phyloP scores from a whole-genome alignment of 1,140 invertebrate genomes.

The Odontomachus brunneus region DNA sequence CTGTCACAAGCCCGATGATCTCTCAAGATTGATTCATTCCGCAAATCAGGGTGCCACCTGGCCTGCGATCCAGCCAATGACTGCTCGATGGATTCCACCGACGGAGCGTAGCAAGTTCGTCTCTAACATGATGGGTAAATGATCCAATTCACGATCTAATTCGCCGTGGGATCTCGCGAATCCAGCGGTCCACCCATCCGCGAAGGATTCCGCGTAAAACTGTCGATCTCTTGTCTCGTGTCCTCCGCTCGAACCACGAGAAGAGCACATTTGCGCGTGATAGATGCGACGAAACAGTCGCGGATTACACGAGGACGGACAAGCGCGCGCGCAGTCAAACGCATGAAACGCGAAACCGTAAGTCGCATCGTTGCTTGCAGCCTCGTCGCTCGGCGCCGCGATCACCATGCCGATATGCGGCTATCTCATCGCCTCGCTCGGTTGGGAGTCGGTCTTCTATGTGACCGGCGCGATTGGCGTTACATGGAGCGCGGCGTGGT shows the following conservation, averaged over 20 bases:
- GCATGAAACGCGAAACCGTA: conserved; percentile 8
- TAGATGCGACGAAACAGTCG: conserved; percentile 5
- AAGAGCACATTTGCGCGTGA: not conserved
- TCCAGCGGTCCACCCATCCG: not conserved
- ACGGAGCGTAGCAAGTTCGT: conserved; percentile 95
- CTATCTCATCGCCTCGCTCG: conserved; percentile 90
- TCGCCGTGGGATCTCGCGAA: conserved; percentile 4
- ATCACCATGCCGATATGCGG: conserved; percentile 93
- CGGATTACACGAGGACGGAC: no score
- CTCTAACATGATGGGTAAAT: conserved; percentile 93
- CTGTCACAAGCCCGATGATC: conserved; percentile 13
- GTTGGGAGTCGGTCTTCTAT: conserved; percentile 95
- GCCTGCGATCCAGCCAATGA: conserved; percentile 95
- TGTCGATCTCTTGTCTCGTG: not conserved
- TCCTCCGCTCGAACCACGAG: not conserved
- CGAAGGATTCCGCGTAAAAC: not conserved
- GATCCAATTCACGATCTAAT: conserved; percentile 22
- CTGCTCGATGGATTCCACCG: conserved; percentile 95
- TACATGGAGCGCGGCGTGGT: conserved; percentile 94
- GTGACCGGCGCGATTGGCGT: conserved; percentile 91
- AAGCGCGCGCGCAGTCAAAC: not conserved
- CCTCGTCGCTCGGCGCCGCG: conserved; percentile 93
- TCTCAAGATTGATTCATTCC: conserved; percentile 46
- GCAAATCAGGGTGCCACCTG: conserved; percentile 91
- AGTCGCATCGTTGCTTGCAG: conserved; percentile 82